These are phyloP conservation scores for Epinotia ramella DNA, from an alignment of 2,888 invertebrate species.

Conservation along the genomic window DNA sequence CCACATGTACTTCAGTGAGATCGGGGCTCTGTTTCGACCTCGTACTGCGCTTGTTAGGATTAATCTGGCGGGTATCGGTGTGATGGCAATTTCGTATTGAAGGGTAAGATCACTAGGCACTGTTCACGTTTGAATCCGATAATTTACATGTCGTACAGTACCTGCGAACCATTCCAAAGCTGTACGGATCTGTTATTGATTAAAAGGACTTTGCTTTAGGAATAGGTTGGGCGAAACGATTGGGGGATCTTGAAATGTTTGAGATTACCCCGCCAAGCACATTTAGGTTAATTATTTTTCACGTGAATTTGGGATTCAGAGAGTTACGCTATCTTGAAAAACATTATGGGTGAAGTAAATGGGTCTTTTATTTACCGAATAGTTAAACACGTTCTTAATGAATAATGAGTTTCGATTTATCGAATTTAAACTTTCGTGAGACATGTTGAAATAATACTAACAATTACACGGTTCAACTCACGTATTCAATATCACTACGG, in stretches of 20 bases:
- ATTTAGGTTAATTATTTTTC: neutral
- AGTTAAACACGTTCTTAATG: neutral
- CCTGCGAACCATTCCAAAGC: neutral
- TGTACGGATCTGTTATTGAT: conserved; percentile 2
- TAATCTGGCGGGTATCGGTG: conserved; percentile 22
- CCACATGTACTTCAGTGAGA: conserved; percentile 20
- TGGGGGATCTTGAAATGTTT: neutral
- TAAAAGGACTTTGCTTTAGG: neutral
- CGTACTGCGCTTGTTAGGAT: conserved; percentile 26
- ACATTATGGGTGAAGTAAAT: neutral
- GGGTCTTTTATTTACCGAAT: neutral
- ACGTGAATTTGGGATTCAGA: neutral
- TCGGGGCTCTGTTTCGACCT: conserved; percentile 10
- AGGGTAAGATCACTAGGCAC: conserved; percentile 6
- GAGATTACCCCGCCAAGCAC: too few relatives aligned
- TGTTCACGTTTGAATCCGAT: conserved; percentile 12
- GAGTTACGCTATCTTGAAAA: neutral
- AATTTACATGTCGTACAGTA: conserved; percentile 27
- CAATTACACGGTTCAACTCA: too few relatives aligned
- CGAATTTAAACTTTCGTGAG: too few relatives aligned
- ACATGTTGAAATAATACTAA: too few relatives aligned
- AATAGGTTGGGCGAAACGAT: neutral
- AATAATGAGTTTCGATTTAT: too few relatives aligned
- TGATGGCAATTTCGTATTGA: conserved; percentile 25
- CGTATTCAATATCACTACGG: too few relatives aligned